phyloP scores from a whole-genome alignment of 1,140 invertebrate species.

The Cydia strobilella region DNA sequence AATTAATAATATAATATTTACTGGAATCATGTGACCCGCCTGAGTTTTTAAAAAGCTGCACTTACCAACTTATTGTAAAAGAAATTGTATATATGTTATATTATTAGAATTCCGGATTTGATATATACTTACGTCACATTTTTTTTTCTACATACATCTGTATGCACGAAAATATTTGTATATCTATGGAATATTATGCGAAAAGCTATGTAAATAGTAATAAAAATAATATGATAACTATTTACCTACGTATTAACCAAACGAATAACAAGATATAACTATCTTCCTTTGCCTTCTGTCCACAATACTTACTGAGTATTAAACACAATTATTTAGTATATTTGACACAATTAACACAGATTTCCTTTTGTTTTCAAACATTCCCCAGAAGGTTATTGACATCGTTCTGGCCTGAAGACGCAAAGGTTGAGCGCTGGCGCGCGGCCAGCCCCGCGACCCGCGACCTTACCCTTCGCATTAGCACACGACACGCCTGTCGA shows the following conservation, averaged over 20 bases:
- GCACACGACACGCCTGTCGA: neutral
- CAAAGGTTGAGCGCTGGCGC: constrained; percentile 23
- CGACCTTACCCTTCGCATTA: constrained; percentile 9
- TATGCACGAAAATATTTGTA: no score
- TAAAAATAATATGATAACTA: neutral
- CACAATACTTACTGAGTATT: neutral
- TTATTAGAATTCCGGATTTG: neutral
- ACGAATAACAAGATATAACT: constrained; percentile 16
- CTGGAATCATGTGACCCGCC: neutral
- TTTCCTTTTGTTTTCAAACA: constrained; percentile 25
- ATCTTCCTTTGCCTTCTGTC: neutral
- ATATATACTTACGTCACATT: no score
- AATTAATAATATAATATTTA: neutral
- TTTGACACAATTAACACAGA: neutral
- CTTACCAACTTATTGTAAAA: neutral
- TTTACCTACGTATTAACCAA: neutral
- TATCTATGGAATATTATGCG: neutral
- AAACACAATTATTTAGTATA: neutral
- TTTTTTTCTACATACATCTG: no score
- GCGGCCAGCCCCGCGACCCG: neutral
- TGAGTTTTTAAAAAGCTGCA: neutral
- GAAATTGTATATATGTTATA: neutral
- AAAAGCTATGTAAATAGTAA: neutral
- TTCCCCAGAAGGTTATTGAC: constrained; percentile 25
- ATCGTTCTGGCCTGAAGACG: neutral